These are phyloP conservation scores for Papilio gigon DNA, from an alignment of 2,888 invertebrate species.

Conservation along the genomic window DNA sequence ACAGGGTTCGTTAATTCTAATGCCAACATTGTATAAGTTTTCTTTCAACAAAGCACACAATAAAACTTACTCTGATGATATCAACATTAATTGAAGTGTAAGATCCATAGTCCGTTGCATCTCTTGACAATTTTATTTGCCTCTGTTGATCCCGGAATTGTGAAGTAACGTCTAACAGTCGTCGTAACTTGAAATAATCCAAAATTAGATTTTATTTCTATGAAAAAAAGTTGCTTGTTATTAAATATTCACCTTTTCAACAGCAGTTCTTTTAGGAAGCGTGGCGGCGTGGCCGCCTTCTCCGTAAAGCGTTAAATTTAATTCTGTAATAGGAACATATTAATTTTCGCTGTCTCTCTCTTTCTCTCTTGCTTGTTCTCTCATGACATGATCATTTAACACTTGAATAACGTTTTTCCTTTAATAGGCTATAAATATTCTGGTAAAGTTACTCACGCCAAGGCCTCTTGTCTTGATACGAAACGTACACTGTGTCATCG, in stretches of 20 bases:
- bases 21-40: no score
- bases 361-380: not conserved
- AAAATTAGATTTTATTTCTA: not conserved
- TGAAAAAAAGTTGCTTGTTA: not conserved
- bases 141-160: constrained; percentile 56
- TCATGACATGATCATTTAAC: not conserved
- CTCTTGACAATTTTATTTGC: constrained; percentile 47
- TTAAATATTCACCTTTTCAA: constrained; percentile 83
- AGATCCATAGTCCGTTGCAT: constrained; percentile 49
- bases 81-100: constrained; percentile 64
- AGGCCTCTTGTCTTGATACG: constrained; percentile 87
- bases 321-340: constrained; percentile 54
- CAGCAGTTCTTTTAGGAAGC: constrained; percentile 87
- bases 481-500: constrained; percentile 80
- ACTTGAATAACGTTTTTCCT: no score
- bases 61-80: constrained; percentile 56
- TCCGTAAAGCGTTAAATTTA: constrained; percentile 86
- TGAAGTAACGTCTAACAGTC: constrained; percentile 55
- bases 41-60: not conserved
- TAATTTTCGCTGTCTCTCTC: not conserved
- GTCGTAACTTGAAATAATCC: constrained; percentile 51
- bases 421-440: not conserved
- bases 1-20: no score
- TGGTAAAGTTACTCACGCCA: constrained; percentile 86
- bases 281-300: constrained; percentile 91